Conservation (phyloP, 2,888 invertebrate genomes). For the Nomada ferruginata region DNA sequence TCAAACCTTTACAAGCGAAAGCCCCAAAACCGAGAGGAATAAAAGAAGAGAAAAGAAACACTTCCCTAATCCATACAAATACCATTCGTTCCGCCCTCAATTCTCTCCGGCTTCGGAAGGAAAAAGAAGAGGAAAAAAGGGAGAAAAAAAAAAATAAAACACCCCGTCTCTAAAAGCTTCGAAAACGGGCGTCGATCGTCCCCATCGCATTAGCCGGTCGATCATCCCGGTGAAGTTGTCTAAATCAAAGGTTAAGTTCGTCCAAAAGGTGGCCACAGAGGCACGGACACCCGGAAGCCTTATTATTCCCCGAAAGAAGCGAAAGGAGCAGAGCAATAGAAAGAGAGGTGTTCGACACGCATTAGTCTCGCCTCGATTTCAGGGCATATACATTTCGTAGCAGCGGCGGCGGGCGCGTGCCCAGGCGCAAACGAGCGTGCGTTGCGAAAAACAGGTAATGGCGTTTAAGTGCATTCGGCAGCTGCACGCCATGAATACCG, state of each 20-base stretch:
- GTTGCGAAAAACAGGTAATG: slow-evolving; percentile 78
- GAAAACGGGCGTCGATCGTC: too few species aligned
- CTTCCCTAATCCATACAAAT: too few species aligned
- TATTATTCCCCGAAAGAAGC: slow-evolving; percentile 46
- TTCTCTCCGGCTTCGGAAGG: too few species aligned
- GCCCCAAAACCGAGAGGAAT: too few species aligned
- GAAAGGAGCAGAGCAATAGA: neutral
- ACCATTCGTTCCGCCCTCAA: neutral
- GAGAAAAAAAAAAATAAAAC: neutral
- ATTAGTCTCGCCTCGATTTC: slow-evolving; percentile 55
- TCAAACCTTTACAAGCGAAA: neutral
- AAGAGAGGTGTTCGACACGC: slow-evolving; percentile 35
- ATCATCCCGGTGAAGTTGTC: neutral
- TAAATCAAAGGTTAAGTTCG: slow-evolving; percentile 13
- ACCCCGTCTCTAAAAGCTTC: neutral
- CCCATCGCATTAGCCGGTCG: neutral
- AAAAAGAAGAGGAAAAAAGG: neutral
- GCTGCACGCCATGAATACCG: slow-evolving; percentile 76
- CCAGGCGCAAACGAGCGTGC: slow-evolving; percentile 63
- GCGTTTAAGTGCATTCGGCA: slow-evolving; percentile 79
- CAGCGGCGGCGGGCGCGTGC: slow-evolving; percentile 64
- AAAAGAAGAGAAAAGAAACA: too few species aligned
- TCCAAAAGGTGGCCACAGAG: slow-evolving; percentile 13
- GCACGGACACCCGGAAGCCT: slow-evolving; percentile 52
- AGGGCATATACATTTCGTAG: slow-evolving; percentile 43